Percentiles rank a stretch among this genome's conserved stretches.
Evolutionary conservation across 2,888 invertebrate genomes (phyloP).

Genomic region (Thymelicus sylvestris): DNA sequence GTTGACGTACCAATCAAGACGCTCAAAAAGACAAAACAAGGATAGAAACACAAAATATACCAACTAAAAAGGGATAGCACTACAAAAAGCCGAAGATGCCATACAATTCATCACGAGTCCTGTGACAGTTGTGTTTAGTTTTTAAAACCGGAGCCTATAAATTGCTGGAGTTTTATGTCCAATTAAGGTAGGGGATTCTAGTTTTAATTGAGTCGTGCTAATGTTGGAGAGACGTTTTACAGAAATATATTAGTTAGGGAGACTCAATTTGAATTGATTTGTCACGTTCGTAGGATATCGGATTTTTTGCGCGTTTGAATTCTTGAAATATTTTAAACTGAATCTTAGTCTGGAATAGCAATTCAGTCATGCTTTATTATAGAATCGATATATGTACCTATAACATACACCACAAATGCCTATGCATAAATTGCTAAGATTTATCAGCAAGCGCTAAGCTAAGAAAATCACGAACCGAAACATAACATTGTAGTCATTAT

Average conservation of each 20-base stretch:
- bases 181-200: slow-evolving; percentile 34
- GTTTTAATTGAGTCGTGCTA: slow-evolving; percentile 33
- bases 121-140: slow-evolving; percentile 48
- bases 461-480: too few species aligned
- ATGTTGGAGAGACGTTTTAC: slow-evolving; percentile 15
- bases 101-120: slow-evolving; percentile 53
- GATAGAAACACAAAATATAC: slow-evolving; percentile 46
- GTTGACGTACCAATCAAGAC: slow-evolving; percentile 67
- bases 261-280: not conserved
- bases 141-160: slow-evolving; percentile 36
- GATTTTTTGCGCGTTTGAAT: too few species aligned
- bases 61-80: slow-evolving; percentile 48
- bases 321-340: too few species aligned
- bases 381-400: too few species aligned
- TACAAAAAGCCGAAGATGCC: slow-evolving; percentile 40
- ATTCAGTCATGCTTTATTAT: too few species aligned
- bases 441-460: too few species aligned
- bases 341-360: too few species aligned
- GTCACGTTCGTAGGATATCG: not conserved
- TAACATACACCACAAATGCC: too few species aligned
- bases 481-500: too few species aligned
- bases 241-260: slow-evolving; percentile 12
- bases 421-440: too few species aligned
- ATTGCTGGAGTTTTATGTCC: slow-evolving; percentile 40
- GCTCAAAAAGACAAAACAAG: slow-evolving; percentile 53